Percentiles rank a stretch among this genome's conserved stretches.
Evolutionary conservation across 2,797 vertebrate genomes (phyloP).

Genomic region (Euthynnus affinis): DNA sequence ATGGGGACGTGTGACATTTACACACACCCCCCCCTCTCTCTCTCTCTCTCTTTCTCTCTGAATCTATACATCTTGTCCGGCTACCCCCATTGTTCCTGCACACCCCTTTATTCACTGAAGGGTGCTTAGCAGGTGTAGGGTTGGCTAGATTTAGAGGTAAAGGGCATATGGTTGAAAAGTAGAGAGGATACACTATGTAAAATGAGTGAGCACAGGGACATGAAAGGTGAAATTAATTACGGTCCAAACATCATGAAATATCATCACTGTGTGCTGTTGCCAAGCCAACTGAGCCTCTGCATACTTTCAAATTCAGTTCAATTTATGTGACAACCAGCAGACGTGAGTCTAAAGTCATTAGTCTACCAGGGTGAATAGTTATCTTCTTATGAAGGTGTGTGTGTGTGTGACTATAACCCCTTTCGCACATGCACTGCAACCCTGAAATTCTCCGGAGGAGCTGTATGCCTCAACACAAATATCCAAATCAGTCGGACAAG

Average conservation of each 20-base stretch:
- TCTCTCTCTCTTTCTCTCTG: conserved; percentile 7
- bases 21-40: neutral
- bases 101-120: conserved; percentile 21
- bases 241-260: conserved; percentile 49
- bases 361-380: conserved; percentile 1
- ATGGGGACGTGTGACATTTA: conserved; percentile 56
- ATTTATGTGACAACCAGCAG: conserved; percentile 43
- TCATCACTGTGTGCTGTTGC: conserved; percentile 50
- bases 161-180: conserved; percentile 23
- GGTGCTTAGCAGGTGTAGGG: conserved; percentile 13
- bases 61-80: conserved; percentile 43
- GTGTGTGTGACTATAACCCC: too few relatives aligned
- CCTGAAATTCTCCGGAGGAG: too few relatives aligned
- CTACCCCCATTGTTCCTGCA: conserved; percentile 16
- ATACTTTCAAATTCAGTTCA: conserved; percentile 30
- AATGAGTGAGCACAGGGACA: conserved; percentile 17
- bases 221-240: conserved; percentile 71
- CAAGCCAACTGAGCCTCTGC: conserved; percentile 48
- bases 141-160: conserved; percentile 13
- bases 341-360: conserved; percentile 18
- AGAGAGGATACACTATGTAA: conserved; percentile 11
- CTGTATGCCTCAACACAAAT: too few relatives aligned
- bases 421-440: too few relatives aligned
- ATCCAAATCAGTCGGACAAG: too few relatives aligned
- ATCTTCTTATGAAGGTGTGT: neutral